Evolutionary conservation across 2,797 vertebrate genomes (phyloP).

Genomic region (Hydrolagus colliei): DNA sequence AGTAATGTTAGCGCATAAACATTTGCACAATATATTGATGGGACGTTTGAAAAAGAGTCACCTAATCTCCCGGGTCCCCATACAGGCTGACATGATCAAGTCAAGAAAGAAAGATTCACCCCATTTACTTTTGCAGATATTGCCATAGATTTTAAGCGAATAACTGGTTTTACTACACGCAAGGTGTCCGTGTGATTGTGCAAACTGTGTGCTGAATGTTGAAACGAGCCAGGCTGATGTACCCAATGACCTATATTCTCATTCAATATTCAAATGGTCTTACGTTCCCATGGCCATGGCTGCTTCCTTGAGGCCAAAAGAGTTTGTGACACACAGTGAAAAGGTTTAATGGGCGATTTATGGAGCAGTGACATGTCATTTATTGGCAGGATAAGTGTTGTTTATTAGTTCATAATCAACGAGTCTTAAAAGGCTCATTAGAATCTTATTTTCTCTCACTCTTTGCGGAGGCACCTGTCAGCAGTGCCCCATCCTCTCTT

Average conservation of each 20-base stretch:
- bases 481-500: not conserved
- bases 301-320: not conserved
- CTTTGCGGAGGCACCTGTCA: conserved; percentile 19
- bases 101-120: not conserved
- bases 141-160: no score
- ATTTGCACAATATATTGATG: no score
- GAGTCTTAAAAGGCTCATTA: not conserved
- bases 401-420: not conserved
- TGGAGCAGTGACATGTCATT: not conserved
- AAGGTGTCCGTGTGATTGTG: not conserved
- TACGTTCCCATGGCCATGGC: not conserved
- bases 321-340: not conserved
- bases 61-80: not conserved
- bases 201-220: not conserved
- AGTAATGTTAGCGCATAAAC: not conserved
- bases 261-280: not conserved
- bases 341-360: not conserved
- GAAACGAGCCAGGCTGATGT: not conserved
- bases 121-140: no score
- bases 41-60: no score
- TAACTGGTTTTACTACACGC: not conserved
- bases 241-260: not conserved
- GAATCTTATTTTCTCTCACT: not conserved
- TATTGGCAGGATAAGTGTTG: not conserved
- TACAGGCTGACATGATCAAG: not conserved